Evolutionary conservation across 23 tunicate genomes (phyloP).

Genomic region (Aplidium turbinatum): DNA sequence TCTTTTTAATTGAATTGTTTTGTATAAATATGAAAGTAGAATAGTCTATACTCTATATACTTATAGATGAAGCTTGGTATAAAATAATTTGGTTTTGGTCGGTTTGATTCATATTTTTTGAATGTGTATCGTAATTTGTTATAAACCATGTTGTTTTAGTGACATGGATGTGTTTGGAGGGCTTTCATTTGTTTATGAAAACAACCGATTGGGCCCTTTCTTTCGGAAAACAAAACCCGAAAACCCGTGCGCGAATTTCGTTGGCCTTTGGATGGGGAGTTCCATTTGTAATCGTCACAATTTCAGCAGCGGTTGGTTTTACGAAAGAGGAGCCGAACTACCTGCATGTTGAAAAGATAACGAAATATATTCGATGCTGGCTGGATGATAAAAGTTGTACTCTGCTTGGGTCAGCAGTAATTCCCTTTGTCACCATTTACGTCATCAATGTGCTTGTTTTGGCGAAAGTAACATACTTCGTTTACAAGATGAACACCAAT

Average conservation of each 20-base stretch:
- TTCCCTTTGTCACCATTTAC: conserved; percentile 40
- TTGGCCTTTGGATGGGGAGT: conserved; percentile 43
- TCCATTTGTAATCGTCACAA: conserved; percentile 28
- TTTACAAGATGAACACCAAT: conserved; percentile 40
- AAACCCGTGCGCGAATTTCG: conserved; percentile 10
- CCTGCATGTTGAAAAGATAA: neutral
- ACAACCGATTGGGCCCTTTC: conserved; percentile 43
- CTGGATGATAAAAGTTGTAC: neutral
- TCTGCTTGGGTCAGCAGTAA: conserved; percentile 31
- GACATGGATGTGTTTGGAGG: conserved; percentile 69
- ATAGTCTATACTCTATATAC: too few species aligned
- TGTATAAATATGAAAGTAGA: too few species aligned
- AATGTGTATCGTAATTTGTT: too few species aligned
- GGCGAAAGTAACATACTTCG: conserved; percentile 26
- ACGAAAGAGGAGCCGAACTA: neutral
- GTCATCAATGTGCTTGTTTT: conserved; percentile 20
- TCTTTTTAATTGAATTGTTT: too few species aligned
- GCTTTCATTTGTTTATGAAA: conserved; percentile 53
- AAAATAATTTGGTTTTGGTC: too few species aligned
- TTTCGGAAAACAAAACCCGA: conserved; percentile 15
- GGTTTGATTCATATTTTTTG: too few species aligned
- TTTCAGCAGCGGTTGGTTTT: conserved; percentile 35
- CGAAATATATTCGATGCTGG: conserved; percentile 51
- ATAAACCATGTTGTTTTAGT: conserved; percentile 25
- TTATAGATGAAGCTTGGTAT: too few species aligned